Base-by-base conservation (phyloP, 2,113 vertebrate genomes). In the Malaclemys terrapin region DNA sequence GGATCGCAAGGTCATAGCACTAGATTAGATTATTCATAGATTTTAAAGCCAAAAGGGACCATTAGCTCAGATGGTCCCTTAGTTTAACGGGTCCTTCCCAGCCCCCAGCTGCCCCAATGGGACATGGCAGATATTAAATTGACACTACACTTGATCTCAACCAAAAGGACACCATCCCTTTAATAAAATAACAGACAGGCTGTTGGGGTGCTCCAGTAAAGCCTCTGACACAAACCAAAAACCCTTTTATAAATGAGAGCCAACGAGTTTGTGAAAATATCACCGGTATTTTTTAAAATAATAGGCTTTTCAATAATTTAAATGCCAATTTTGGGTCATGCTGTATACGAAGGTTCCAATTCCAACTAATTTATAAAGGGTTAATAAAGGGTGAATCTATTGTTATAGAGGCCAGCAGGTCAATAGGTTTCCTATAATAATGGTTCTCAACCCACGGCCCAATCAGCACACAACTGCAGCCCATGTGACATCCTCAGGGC, bases 11-110 rank as follows among this genome's bases (percentile, higher is more conserved):
- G 94, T 92, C 62, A 93, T 94, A 75, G 38, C 27, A 69, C 4
- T 72, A 84, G 78, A 88, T 85, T 82, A 90, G 24, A 85, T 94
- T 52, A 94, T 85, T 93, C 25, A 42, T 27, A 84, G 80, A 89
- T 89, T 91, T 94, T 93, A 91, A 91, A 91, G 86, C 50, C 24
- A 85, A 95, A 93, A 87, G 54, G 3, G 50, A 56, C 83, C 92
- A 52, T 80, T 87, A 52, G 59, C 90, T 93, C 56, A 93, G 82
- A 78, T 69, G 56, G 82, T 27, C 10, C 69, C 69, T 75, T 75
- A 75, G 69, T 91, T 93, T 88, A 89, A 76, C 1, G 0, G 49
- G 29, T 92, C 52, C 89, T 94, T 89, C 72, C 59, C 65, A 54
- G 93, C 54, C 45, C 72, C 72, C 87, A 53, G 87, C n/a, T n/a